A percentile compares a stretch with the other conserved stretches of the same genome.
Conservation (phyloP, 64 coral and sea anemone genomes). For the Astreopora myriophthalma region DNA sequence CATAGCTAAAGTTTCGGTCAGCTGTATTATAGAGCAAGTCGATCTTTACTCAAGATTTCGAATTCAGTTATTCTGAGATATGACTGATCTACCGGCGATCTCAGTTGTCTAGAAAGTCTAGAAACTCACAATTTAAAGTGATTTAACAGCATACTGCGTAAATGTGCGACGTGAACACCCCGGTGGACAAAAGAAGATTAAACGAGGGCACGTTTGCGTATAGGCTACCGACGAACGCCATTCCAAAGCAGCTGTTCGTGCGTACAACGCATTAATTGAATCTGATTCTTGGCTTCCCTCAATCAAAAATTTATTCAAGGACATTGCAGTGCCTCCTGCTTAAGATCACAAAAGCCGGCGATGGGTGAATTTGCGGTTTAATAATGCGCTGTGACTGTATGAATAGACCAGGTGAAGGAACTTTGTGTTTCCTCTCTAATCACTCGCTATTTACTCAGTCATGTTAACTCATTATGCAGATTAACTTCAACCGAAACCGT, state of each 20-base stretch:
- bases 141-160: not conserved
- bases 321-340: not conserved
- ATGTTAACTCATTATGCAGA: conserved; percentile 37
- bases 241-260: not conserved
- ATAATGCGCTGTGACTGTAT: not conserved
- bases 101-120: not conserved
- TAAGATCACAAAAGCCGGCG: not conserved
- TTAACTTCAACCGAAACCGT: conserved; percentile 1
- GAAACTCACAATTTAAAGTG: not conserved
- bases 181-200: too few relatives aligned
- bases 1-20: too few relatives aligned
- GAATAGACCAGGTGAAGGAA: conserved; percentile 38
- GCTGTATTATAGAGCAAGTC: too few relatives aligned
- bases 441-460: conserved; percentile 34
- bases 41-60: too few relatives aligned
- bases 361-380: not conserved
- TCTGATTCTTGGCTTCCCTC: not conserved
- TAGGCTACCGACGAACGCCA: not conserved
- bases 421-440: conserved; percentile 25
- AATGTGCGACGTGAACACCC: not conserved
- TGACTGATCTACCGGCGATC: too few relatives aligned
- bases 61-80: too few relatives aligned
- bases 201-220: not conserved
- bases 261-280: not conserved
- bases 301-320: not conserved